These are phyloP conservation scores for Eulemur rubriventer DNA, from an alignment of 2,797 vertebrate species.

Conservation along the genomic window DNA sequence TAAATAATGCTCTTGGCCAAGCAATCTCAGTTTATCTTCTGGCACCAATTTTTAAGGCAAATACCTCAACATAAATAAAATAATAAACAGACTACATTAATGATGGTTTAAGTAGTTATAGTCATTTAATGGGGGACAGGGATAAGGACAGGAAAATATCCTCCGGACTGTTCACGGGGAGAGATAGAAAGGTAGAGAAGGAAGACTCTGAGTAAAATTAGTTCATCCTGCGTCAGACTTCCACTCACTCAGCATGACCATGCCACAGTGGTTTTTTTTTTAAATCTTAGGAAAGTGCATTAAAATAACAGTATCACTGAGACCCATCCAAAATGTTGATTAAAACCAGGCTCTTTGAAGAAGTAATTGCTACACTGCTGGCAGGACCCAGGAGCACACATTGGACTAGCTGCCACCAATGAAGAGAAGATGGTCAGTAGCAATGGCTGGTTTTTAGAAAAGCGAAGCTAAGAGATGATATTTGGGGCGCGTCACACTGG, in stretches of 20 bases:
- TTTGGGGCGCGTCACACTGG: background rate
- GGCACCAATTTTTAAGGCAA: conserved; percentile 61
- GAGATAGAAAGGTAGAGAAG: background rate
- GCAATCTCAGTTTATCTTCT: conserved; percentile 66
- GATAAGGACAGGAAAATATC: conserved; percentile 52
- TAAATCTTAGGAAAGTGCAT: conserved; percentile 55
- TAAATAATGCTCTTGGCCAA: conserved; percentile 67
- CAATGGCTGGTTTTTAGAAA: conserved; percentile 1
- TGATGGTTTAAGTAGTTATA: background rate
- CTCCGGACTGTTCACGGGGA: background rate
- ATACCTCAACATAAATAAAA: conserved; percentile 75
- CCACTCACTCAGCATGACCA: conserved; percentile 31
- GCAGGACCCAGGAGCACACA: background rate
- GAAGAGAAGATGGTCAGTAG: background rate
- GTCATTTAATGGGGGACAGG: conserved; percentile 5
- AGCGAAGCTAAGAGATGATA: background rate
- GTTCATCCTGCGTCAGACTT: conserved; percentile 47
- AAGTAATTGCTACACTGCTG: background rate
- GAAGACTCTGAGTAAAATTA: background rate
- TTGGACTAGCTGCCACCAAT: background rate
- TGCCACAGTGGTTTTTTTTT: conserved; percentile 11
- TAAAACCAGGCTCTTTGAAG: conserved; percentile 56
- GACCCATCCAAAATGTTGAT: background rate
- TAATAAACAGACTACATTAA: conserved; percentile 57
- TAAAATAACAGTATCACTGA: conserved; percentile 11